These are phyloP conservation scores for Myotis lucifugus DNA, from an alignment of 2,113 vertebrate species.

Conservation along the genomic window DNA sequence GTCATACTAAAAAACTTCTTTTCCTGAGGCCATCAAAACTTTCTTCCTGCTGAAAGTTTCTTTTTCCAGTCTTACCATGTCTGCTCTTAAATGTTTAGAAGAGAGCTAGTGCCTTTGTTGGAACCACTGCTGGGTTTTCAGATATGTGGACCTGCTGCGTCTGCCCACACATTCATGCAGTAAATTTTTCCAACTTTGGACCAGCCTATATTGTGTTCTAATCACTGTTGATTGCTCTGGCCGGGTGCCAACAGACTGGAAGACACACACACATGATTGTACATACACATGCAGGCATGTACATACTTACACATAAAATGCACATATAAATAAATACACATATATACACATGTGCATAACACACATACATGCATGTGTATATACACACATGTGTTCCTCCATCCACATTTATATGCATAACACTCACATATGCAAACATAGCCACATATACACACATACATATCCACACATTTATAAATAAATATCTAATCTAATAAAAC, in stretches of 20 bases:
- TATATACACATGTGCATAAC: not conserved
- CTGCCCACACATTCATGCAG: not conserved
- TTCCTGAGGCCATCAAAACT: not conserved
- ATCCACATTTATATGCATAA: not conserved
- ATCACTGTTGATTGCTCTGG: not conserved
- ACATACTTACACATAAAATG: not conserved
- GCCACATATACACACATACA: rapidly evolving
- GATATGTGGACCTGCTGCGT: not conserved
- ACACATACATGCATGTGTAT: not conserved
- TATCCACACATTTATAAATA: not conserved
- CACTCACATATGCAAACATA: not conserved
- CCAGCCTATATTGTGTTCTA: not conserved
- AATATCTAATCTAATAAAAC: no score
- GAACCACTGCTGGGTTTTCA: not conserved
- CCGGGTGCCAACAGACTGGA: not conserved
- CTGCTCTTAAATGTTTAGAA: not conserved
- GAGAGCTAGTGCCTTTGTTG: not conserved
- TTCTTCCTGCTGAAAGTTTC: not conserved
- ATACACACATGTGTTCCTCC: not conserved
- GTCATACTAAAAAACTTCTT: not conserved
- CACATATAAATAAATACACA: not conserved
- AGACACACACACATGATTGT: not conserved
- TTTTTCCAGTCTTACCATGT: not conserved
- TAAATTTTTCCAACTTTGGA: not conserved
- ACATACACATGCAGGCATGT: not conserved